Evolutionary conservation across 2,113 vertebrate species (phyloP).

Genomic region (Macrotus californicus): DNA sequence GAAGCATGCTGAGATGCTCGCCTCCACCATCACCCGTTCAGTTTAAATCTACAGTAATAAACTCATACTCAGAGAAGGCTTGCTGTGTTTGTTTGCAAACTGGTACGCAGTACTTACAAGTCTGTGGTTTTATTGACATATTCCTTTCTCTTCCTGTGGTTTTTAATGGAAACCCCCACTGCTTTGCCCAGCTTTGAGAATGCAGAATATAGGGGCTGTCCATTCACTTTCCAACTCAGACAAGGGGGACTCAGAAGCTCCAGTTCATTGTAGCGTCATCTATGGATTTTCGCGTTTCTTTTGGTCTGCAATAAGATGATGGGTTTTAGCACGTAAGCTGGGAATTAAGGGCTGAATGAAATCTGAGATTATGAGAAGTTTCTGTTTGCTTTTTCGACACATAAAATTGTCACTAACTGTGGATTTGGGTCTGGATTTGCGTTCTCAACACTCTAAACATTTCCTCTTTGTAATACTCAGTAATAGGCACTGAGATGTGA

Average conservation of each 20-base stretch:
- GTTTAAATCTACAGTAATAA: slow-evolving; percentile 83
- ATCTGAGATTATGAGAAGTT: slow-evolving; percentile 1
- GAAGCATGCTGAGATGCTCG: slow-evolving; percentile 79
- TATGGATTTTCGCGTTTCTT: slow-evolving; percentile 28
- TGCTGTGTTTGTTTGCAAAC: slow-evolving; percentile 90
- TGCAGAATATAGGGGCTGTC: slow-evolving; percentile 79
- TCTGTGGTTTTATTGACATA: slow-evolving; percentile 87
- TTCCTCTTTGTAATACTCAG: background rate
- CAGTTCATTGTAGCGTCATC: slow-evolving; percentile 68
- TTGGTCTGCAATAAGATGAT: background rate
- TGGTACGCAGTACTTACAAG: slow-evolving; percentile 84
- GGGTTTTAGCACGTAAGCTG: background rate
- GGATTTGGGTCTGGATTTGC: background rate
- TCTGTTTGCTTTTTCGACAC: background rate
- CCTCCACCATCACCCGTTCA: slow-evolving; percentile 76
- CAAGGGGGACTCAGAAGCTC: slow-evolving; percentile 70
- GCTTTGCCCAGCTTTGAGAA: slow-evolving; percentile 80
- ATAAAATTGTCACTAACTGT: background rate
- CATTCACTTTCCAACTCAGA: slow-evolving; percentile 78
- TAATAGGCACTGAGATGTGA: background rate
- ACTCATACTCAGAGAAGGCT: slow-evolving; percentile 77
- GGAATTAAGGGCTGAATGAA: background rate
- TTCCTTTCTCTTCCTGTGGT: slow-evolving; percentile 85
- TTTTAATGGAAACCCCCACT: slow-evolving; percentile 89
- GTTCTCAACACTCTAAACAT: background rate